Evolutionary conservation across 1,140 invertebrate species (phyloP).

Genomic region (Drosophila truncata): DNA sequence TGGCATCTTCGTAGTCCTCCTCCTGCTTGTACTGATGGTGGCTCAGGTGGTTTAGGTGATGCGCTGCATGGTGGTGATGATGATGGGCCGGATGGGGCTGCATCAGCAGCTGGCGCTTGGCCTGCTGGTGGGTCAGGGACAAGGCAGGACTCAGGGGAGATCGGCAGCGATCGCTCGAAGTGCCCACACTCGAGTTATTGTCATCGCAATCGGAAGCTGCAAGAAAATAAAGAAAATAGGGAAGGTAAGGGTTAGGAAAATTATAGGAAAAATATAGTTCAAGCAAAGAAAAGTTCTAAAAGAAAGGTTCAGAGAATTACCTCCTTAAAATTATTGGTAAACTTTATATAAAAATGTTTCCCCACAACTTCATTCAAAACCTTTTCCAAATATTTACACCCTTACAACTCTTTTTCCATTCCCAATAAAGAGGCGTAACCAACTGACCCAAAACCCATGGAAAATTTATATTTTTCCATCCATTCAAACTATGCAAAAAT

Average conservation of each 20-base stretch:
- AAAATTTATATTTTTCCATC: conserved; percentile 12
- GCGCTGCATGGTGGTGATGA: conserved; percentile 27
- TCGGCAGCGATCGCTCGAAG: conserved; percentile 79
- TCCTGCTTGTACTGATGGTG: conserved; percentile 65
- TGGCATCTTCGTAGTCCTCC: conserved; percentile 73
- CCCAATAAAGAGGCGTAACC: conserved; percentile 13
- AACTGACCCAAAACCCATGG: conserved; percentile 23
- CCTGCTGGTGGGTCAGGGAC: conserved; percentile 64
- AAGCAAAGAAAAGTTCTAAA: too few species aligned
- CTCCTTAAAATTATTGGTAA: not conserved
- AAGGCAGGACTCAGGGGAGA: conserved; percentile 71
- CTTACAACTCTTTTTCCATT: conserved; percentile 3
- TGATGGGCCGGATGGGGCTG: conserved; percentile 70
- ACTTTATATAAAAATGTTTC: not conserved
- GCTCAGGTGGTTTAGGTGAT: conserved; percentile 37
- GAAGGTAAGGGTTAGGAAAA: conserved; percentile 6
- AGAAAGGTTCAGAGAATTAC: not conserved
- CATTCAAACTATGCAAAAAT: conserved; percentile 40
- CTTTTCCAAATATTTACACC: not conserved
- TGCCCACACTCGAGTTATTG: conserved; percentile 80
- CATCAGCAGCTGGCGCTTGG: conserved; percentile 68
- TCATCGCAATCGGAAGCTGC: conserved; percentile 81
- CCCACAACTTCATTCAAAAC: not conserved
- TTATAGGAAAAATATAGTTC: not conserved
- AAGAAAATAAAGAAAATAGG: conserved; percentile 6